Conservation (phyloP, 2,797 vertebrate species). For the Chlorospingus semifuscus region DNA sequence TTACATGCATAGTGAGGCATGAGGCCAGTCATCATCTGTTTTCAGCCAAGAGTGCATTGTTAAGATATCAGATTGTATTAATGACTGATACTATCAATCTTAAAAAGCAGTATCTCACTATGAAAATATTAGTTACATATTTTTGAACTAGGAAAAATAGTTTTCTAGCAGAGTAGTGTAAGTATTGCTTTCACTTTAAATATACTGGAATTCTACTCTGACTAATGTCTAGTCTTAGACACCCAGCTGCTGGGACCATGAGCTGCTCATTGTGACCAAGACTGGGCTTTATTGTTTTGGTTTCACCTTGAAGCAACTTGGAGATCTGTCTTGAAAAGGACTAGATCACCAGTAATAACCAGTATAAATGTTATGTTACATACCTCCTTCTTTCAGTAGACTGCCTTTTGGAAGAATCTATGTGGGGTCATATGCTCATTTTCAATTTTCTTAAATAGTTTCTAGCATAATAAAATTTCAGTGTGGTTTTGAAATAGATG, state of each 20-base stretch:
- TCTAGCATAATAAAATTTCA: background rate
- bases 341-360: background rate
- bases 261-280: background rate
- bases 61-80: background rate
- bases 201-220: background rate
- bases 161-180: background rate
- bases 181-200: fast-evolving
- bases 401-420: background rate
- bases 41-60: background rate
- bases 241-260: background rate
- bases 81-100: background rate
- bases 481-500: background rate
- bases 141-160: background rate
- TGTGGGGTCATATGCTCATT: background rate
- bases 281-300: background rate
- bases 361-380: background rate
- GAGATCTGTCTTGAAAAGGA: background rate
- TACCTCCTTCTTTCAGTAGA: background rate
- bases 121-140: background rate
- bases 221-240: background rate
- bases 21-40: slow-evolving; percentile 4
- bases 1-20: background rate
- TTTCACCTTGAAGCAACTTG: background rate
- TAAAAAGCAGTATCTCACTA: background rate
- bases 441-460: background rate